Evolutionary conservation across 2,797 vertebrate species (phyloP).

Genomic region (Amazona finschi): DNA sequence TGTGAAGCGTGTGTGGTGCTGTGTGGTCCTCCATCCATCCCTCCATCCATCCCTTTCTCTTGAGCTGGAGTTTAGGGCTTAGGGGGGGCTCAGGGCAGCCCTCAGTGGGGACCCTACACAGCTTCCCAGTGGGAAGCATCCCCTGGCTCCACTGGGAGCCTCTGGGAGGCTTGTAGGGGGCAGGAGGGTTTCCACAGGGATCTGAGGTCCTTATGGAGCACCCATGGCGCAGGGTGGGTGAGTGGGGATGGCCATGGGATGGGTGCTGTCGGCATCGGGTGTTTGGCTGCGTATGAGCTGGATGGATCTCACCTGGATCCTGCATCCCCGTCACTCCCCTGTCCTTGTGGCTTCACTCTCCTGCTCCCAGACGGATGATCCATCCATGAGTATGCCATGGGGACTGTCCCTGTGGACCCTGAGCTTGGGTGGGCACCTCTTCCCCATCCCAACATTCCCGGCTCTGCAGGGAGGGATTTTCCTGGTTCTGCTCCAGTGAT

Average conservation of each 20-base stretch:
- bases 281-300: rapidly evolving
- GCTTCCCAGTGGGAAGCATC: background rate
- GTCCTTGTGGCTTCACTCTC: background rate
- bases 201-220: background rate
- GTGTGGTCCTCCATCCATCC: background rate
- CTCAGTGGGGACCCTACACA: rapidly evolving
- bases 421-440: background rate
- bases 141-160: background rate
- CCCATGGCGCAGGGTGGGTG: rapidly evolving
- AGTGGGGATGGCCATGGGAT: rapidly evolving
- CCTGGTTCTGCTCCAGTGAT: background rate
- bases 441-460: background rate
- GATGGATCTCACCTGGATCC: background rate
- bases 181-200: background rate
- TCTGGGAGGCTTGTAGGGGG: background rate
- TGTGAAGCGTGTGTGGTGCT: background rate
- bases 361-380: background rate
- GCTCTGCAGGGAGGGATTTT: background rate
- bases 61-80: background rate
- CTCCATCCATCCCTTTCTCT: background rate
- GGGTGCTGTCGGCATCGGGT: background rate
- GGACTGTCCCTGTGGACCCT: background rate
- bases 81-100: background rate
- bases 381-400: background rate
- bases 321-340: background rate